These are phyloP conservation scores for Exocentrus adspersus DNA, from an alignment of 2,888 invertebrate genomes.

Conservation along the genomic window DNA sequence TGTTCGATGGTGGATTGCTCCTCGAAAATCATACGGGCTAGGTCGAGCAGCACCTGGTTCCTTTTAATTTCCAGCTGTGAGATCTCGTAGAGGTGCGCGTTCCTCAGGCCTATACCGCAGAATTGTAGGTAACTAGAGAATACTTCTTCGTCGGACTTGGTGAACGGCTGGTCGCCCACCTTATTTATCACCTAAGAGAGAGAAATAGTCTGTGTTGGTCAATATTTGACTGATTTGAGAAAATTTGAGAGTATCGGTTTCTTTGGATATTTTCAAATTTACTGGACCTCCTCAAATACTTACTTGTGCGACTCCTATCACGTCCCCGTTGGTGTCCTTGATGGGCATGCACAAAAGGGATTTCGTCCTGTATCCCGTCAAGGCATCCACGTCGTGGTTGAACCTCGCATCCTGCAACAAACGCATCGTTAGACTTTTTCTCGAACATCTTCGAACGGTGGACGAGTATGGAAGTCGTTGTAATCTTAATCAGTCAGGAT, in stretches of 20 bases:
- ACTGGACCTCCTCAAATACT: no score
- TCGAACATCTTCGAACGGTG: no score
- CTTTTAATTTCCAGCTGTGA: constrained; percentile 95
- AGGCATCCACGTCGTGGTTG: constrained; percentile 92
- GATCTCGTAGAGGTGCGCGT: constrained; percentile 95
- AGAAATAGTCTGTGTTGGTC: not conserved
- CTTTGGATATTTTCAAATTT: no score
- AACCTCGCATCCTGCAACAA: constrained; percentile 82
- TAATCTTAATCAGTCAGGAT: no score
- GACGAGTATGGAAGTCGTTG: no score
- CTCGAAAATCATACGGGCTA: constrained; percentile 97
- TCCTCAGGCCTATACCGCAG: constrained; percentile 94
- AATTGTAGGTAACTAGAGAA: constrained; percentile 94
- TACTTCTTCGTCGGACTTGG: constrained; percentile 87
- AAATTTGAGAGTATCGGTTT: no score
- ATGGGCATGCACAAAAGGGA: constrained; percentile 96
- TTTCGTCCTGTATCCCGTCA: constrained; percentile 92
- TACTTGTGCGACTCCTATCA: constrained; percentile 96
- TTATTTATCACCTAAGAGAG: constrained; percentile 83
- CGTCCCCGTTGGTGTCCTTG: constrained; percentile 92
- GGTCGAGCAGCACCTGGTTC: constrained; percentile 91
- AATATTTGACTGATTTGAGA: not conserved
- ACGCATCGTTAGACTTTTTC: constrained; percentile 2
- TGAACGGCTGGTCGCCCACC: constrained; percentile 85
- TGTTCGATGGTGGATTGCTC: constrained; percentile 97